Conservation (phyloP, 37 sponge, comb jelly and placozoan genomes). For the Beroe ovata region DNA sequence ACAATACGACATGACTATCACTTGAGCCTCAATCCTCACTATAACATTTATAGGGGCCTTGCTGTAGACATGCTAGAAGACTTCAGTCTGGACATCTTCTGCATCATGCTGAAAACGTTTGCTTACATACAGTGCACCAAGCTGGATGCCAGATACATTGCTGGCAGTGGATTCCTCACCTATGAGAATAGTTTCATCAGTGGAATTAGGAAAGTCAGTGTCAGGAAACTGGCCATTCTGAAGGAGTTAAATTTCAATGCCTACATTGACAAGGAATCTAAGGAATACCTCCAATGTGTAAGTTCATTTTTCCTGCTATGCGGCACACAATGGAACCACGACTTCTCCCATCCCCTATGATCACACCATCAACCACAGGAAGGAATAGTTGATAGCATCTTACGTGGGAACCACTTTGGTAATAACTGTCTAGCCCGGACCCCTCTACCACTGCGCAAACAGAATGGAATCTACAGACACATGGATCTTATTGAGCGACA, state of each 20-base stretch:
- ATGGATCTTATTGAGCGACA: background rate
- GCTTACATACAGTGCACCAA: conserved; percentile 21
- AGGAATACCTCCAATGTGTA: conserved; percentile 10
- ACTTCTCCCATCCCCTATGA: too few species aligned
- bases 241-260: conserved; percentile 33
- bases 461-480: background rate
- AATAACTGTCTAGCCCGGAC: background rate
- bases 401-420: background rate
- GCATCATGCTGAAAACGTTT: conserved; percentile 22
- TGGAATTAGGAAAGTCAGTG: background rate
- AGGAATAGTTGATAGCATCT: background rate
- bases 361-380: too few species aligned
- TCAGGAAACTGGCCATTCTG: background rate
- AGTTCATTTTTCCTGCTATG: too few species aligned
- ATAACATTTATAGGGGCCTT: conserved; percentile 24
- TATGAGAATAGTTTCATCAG: background rate
- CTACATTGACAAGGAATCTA: background rate
- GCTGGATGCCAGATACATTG: background rate
- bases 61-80: conserved; percentile 63
- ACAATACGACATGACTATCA: too few species aligned
- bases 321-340: too few species aligned
- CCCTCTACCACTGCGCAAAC: background rate
- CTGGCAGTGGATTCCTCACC: background rate
- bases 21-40: too few species aligned
- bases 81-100: conserved; percentile 24